These are phyloP conservation scores for Dione vanillae DNA, from an alignment of 2,888 invertebrate genomes.

Conservation along the genomic window DNA sequence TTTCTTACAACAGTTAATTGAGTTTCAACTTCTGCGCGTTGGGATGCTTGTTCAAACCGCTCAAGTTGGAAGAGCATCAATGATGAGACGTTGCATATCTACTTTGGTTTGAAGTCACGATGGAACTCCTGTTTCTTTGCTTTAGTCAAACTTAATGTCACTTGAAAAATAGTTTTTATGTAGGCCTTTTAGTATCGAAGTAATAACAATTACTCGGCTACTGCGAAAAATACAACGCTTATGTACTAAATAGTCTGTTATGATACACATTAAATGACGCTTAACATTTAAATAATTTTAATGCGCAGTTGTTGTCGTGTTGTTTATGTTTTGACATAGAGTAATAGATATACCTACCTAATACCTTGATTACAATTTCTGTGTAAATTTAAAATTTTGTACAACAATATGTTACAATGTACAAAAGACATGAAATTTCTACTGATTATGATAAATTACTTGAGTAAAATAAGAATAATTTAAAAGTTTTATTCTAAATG, in stretches of 20 bases:
- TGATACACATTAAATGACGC: background rate
- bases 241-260: background rate
- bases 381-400: background rate
- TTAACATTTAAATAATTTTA: background rate
- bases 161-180: constrained; percentile 2
- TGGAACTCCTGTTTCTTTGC: background rate
- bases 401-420: background rate
- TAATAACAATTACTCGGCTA: too few species aligned
- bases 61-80: constrained; percentile 3
- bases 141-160: constrained; percentile 15
- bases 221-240: background rate
- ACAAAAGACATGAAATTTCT: too few species aligned
- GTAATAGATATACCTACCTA: background rate
- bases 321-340: constrained; percentile 7
- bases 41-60: constrained; percentile 17
- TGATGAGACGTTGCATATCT: constrained; percentile 2
- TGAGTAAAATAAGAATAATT: too few species aligned
- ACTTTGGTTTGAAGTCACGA: constrained; percentile 24
- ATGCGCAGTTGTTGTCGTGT: background rate
- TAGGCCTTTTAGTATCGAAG: constrained; percentile 15
- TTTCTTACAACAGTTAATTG: constrained; percentile 29
- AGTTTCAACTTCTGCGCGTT: constrained; percentile 29
- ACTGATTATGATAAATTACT: too few species aligned
- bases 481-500: constrained; percentile 6
- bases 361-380: background rate